Percentiles rank a stretch among this genome's conserved stretches.
phyloP scores from a whole-genome alignment of 2,113 vertebrate species.

The Acanthochromis polyacanthus region DNA sequence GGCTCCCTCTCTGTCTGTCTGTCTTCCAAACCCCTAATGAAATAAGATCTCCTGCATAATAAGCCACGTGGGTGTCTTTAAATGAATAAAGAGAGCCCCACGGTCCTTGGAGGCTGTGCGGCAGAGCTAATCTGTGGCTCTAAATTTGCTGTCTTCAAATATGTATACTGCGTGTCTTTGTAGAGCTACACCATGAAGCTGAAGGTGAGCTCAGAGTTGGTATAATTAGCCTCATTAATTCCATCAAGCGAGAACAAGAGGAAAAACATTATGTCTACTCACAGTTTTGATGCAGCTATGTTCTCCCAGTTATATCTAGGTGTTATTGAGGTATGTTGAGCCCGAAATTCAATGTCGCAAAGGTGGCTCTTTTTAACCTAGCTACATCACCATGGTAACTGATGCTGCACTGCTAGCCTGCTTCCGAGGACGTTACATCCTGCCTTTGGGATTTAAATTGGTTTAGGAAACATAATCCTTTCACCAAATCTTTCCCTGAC shows the following conservation, averaged over 20 bases:
- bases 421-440: too few relatives aligned
- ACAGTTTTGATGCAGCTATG: neutral
- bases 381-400: too few relatives aligned
- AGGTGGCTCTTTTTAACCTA: too few relatives aligned
- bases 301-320: neutral
- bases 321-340: neutral
- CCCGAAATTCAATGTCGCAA: too few relatives aligned
- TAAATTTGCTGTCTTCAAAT: constrained; percentile 60
- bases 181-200: constrained; percentile 14
- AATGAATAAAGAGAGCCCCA: constrained; percentile 66
- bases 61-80: constrained; percentile 72
- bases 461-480: too few relatives aligned
- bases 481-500: too few relatives aligned
- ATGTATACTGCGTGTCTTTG: constrained; percentile 1
- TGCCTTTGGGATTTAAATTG: too few relatives aligned
- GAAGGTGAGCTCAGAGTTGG: constrained; percentile 20
- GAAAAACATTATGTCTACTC: neutral
- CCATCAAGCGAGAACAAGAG: constrained; percentile 10
- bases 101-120: constrained; percentile 59
- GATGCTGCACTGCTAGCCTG: too few relatives aligned
- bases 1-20: constrained; percentile 16
- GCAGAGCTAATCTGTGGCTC: constrained; percentile 61
- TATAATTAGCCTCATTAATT: constrained; percentile 38
- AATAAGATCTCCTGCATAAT: constrained; percentile 61
- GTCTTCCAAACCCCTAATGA: constrained; percentile 71